A percentile compares a stretch with the other conserved stretches of the same genome.
Conservation (phyloP, 2,797 vertebrate genomes). For the Cyprinodon diabolis region DNA sequence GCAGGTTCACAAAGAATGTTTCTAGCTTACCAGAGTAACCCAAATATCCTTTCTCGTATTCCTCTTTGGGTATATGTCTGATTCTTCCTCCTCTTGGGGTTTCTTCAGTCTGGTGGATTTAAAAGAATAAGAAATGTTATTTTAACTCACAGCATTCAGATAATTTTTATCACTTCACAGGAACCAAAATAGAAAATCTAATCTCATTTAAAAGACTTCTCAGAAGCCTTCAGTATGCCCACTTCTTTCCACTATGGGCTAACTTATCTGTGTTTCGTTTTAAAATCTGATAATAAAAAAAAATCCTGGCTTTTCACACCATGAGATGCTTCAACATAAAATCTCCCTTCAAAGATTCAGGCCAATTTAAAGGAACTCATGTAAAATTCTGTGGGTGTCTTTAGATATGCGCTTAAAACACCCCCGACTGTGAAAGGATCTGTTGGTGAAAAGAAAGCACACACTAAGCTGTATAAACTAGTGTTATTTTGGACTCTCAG, state of each 20-base stretch:
- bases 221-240: conserved; percentile 13
- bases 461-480: conserved; percentile 51
- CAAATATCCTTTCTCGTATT: conserved; percentile 41
- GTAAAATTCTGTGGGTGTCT: conserved; percentile 18
- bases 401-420: conserved; percentile 42
- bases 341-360: conserved; percentile 31
- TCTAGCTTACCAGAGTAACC: conserved; percentile 64
- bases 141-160: conserved; percentile 16
- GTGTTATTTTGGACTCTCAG: conserved; percentile 50
- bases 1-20: conserved; percentile 30
- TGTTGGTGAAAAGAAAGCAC: conserved; percentile 44
- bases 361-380: conserved; percentile 1
- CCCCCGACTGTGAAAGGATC: conserved; percentile 36
- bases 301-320: not conserved
- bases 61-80: conserved; percentile 10
- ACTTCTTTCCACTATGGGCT: conserved; percentile 12
- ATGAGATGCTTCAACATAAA: conserved; percentile 25
- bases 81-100: conserved; percentile 19
- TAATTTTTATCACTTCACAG: conserved; percentile 21
- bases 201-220: conserved; percentile 17
- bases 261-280: conserved; percentile 25
- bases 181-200: conserved; percentile 15
- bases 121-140: conserved; percentile 17
- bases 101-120: conserved; percentile 58
- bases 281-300: conserved; percentile 33